Evolutionary conservation across 2,888 invertebrate genomes (phyloP).

Genomic region (Cataglyphis albicans): DNA sequence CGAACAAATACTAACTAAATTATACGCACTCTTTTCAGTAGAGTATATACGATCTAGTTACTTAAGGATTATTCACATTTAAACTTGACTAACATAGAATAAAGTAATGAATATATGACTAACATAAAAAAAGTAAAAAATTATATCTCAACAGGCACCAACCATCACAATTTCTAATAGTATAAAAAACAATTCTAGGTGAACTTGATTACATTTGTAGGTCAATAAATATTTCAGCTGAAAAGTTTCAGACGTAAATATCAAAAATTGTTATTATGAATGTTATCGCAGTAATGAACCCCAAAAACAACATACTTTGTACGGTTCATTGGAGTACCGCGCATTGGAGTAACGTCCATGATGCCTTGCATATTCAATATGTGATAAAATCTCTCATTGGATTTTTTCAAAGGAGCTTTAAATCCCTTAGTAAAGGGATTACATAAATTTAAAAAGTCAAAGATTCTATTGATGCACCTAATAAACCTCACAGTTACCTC

Average conservation of each 20-base stretch:
- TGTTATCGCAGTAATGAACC: background rate
- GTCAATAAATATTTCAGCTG: slow-evolving; percentile 14
- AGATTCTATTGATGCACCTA: slow-evolving; percentile 62
- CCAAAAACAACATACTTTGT: background rate
- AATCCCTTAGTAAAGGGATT: slow-evolving; percentile 48
- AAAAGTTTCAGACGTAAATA: background rate
- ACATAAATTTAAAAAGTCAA: slow-evolving; percentile 72
- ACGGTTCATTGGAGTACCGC: background rate
- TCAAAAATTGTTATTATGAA: background rate
- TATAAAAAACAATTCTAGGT: slow-evolving; percentile 59
- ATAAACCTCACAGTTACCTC: slow-evolving; percentile 71
- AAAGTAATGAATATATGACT: too few relatives aligned
- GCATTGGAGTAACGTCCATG: background rate
- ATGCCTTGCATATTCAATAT: background rate
- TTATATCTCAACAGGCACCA: background rate
- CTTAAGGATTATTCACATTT: too few relatives aligned
- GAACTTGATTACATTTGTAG: background rate
- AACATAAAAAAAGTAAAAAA: too few relatives aligned
- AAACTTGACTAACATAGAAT: too few relatives aligned
- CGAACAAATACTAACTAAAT: too few relatives aligned
- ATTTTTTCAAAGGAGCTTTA: background rate
- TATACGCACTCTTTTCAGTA: too few relatives aligned
- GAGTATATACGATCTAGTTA: too few relatives aligned
- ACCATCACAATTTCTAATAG: slow-evolving; percentile 39
- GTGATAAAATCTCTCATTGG: background rate